Percentiles rank a stretch among this genome's conserved stretches.
These are phyloP conservation scores for Drosophila sproati DNA, from an alignment of 1,140 invertebrate genomes.

Conservation along the genomic window DNA sequence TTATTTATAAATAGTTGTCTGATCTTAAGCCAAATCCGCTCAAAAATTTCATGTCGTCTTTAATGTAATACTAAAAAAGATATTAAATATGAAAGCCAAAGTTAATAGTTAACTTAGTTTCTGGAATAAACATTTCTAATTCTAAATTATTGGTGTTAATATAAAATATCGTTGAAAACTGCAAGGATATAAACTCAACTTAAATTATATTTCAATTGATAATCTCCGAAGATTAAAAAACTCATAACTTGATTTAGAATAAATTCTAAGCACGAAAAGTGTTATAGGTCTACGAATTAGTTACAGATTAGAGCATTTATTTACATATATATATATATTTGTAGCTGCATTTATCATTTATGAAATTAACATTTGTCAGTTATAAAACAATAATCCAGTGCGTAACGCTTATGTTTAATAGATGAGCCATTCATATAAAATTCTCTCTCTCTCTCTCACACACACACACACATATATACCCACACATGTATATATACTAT, in stretches of 20 bases:
- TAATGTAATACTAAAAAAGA: too few relatives aligned
- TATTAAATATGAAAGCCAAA: too few relatives aligned
- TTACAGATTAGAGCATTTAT: slow-evolving; percentile 1
- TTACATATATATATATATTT: not conserved
- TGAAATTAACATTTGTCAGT: slow-evolving; percentile 23
- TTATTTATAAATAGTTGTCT: too few relatives aligned
- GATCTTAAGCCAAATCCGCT: too few relatives aligned
- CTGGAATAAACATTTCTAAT: too few relatives aligned
- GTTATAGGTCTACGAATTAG: not conserved
- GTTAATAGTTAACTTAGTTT: too few relatives aligned
- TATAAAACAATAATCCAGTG: slow-evolving; percentile 28
- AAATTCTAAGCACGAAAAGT: not conserved
- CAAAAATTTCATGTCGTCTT: too few relatives aligned
- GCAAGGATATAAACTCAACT: too few relatives aligned
- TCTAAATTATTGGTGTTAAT: too few relatives aligned
- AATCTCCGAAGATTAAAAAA: too few relatives aligned
- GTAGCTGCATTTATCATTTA: slow-evolving; percentile 11
- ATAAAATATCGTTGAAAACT: too few relatives aligned
- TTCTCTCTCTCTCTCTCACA: slow-evolving; percentile 7
- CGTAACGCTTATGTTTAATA: slow-evolving; percentile 4
- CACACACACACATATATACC: not conserved
- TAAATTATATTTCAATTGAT: too few relatives aligned
- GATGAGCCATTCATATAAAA: not conserved
- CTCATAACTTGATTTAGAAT: not conserved
- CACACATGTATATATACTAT: not conserved